Base-by-base conservation (phyloP, 1,140 invertebrate genomes). In the Tetraneura akinire region DNA sequence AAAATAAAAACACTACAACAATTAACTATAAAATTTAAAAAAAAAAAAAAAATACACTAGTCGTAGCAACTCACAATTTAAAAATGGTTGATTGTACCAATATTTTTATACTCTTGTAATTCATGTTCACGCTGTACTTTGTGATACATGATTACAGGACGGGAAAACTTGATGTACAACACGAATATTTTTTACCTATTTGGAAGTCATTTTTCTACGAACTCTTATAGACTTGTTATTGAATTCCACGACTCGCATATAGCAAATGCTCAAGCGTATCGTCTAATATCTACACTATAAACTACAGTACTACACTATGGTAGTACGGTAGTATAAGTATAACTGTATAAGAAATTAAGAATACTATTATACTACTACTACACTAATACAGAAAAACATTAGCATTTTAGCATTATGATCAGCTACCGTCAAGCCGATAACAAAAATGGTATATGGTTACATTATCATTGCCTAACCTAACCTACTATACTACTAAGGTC, bases 191-290 rank as follows among this genome's bases (percentile, higher is more conserved):
- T 45, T 42, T 55, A 45, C 73, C 73, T 76, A 76, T 76, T 76
- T 60, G 53, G 73, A 76, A 76, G 32, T 57, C 73, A 76, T 76
- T 76, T 76, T 76, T 76, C 73, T 55, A 55, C 32, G 73, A 76
- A 76, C 73, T 23, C n/a, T 4, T 13, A 37, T n/a, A 16, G 53
- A 76, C 49, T 60, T 60, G 73, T 57, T 76, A 55, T 76, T 45
- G 53, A 60, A 60, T 55, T 76, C 73, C 73, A 45, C 53, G 37
- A 76, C 53, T 37, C 26, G 13, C 32, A 21, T 14, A 37, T 21
- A 60, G 18, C 32, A 8, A 42, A 42, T 53, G 45, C 16, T 73
- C 47, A 37, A 23, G 13, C 37, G 60, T 64, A 64, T 8, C 26
- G 42, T 37, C 21, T 45, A 6, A 18, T n/a, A 14, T 37, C 29